Percentiles rank a stretch among this genome's conserved stretches.
These are phyloP conservation scores for Serilophus lunatus DNA, from an alignment of 2,113 vertebrate species.

Conservation along the genomic window DNA sequence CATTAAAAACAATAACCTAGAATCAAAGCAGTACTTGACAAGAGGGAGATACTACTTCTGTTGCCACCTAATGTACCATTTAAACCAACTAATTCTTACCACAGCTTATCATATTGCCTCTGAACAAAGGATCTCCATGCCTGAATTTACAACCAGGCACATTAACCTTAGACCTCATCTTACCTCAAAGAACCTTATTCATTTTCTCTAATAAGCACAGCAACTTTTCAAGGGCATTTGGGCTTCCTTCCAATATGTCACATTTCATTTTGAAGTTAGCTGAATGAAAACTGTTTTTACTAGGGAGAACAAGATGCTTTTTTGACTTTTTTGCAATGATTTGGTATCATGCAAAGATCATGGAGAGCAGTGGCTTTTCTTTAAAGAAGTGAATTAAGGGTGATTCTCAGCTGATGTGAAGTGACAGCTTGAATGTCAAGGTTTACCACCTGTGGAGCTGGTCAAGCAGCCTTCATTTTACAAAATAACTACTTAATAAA, in stretches of 20 bases:
- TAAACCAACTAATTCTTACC: background rate
- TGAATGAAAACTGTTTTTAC: background rate
- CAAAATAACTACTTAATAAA: background rate
- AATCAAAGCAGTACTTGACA: background rate
- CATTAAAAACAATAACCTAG: background rate
- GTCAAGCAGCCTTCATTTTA: background rate
- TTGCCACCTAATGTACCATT: background rate
- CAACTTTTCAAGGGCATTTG: background rate
- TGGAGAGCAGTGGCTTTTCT: background rate
- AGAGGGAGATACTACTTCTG: background rate
- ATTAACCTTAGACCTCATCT: conserved; percentile 22
- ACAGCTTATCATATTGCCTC: background rate
- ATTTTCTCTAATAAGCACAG: background rate
- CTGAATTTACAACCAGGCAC: background rate
- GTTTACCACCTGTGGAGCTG: background rate
- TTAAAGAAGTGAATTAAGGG: background rate
- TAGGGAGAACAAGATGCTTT: background rate
- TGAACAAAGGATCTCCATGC: background rate
- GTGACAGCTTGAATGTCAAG: background rate
- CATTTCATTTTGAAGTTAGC: background rate
- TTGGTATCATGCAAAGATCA: background rate
- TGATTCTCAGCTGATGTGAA: background rate
- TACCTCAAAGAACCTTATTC: background rate
- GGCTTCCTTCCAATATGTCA: background rate
- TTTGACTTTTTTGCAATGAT: background rate